A percentile compares a stretch with the other conserved stretches of the same genome.
Conservation (phyloP, 2,888 invertebrate species). For the Siphonodentalium dalli region DNA sequence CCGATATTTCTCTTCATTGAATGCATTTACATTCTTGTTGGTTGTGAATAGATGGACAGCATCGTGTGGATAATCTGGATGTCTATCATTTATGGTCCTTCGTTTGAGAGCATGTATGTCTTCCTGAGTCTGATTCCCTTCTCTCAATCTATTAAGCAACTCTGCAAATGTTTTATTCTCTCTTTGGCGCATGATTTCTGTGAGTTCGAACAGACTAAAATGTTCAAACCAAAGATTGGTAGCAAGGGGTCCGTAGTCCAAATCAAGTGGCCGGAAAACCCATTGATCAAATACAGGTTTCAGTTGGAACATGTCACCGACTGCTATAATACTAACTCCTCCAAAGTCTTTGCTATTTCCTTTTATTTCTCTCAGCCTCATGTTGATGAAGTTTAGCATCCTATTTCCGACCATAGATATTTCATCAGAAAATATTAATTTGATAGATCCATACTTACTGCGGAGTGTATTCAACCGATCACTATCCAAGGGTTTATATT, state of each 20-base stretch:
- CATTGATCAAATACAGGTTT: constrained; percentile 19
- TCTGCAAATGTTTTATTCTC: constrained; percentile 29
- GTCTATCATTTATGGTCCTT: background rate
- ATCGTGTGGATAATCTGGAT: background rate
- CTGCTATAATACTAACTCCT: constrained; percentile 24
- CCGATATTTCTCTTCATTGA: constrained; percentile 8
- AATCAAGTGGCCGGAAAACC: constrained; percentile 1
- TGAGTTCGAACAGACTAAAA: constrained; percentile 11
- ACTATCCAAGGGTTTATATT: constrained; percentile 9
- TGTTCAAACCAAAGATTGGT: constrained; percentile 11
- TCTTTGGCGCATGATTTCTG: constrained; percentile 33
- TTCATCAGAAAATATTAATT: constrained; percentile 29
- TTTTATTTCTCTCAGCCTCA: constrained; percentile 26
- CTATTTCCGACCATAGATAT: constrained; percentile 31
- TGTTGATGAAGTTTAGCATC: constrained; percentile 29
- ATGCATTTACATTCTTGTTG: constrained; percentile 8
- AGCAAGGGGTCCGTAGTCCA: constrained; percentile 3
- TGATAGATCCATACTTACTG: constrained; percentile 12
- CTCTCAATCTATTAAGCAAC: constrained; percentile 28
- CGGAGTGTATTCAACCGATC: constrained; percentile 15
- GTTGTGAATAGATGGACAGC: constrained; percentile 19
- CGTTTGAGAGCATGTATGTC: constrained; percentile 14
- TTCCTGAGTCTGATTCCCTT: constrained; percentile 17
- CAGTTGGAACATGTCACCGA: constrained; percentile 28
- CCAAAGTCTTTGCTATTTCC: constrained; percentile 27